These are phyloP conservation scores for Nebria ingens DNA, from an alignment of 1,140 invertebrate species.

Conservation along the genomic window DNA sequence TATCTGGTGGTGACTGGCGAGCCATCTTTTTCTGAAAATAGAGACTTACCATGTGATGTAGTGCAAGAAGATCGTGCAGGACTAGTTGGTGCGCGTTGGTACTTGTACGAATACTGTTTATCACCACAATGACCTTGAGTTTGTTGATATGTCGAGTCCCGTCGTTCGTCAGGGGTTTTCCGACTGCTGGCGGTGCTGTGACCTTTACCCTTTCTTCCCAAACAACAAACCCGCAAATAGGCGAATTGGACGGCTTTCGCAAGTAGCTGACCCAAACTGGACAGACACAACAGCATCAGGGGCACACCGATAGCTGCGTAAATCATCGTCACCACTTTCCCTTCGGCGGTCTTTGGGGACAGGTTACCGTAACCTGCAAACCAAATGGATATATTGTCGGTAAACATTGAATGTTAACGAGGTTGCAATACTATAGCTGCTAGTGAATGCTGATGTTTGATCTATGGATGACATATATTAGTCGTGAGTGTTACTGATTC, in stretches of 20 bases:
- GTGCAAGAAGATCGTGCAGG: slow-evolving; percentile 24
- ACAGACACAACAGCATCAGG: slow-evolving; percentile 75
- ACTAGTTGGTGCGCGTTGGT: slow-evolving; percentile 28
- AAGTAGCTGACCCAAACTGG: slow-evolving; percentile 71
- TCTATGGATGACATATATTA: no score
- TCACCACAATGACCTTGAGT: neutral
- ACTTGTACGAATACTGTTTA: neutral
- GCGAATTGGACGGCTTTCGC: slow-evolving; percentile 60
- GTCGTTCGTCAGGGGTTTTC: slow-evolving; percentile 28
- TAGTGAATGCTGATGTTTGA: no score
- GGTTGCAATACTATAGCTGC: no score
- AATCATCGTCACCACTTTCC: slow-evolving; percentile 75
- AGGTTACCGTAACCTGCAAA: slow-evolving; percentile 67
- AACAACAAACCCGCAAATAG: slow-evolving; percentile 56
- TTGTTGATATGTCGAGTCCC: neutral
- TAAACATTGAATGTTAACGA: no score
- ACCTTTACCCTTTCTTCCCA: slow-evolving; percentile 27
- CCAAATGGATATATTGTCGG: no score
- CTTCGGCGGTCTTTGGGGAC: slow-evolving; percentile 61
- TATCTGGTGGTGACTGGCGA: no score
- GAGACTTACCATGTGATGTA: slow-evolving; percentile 20
- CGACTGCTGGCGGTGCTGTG: slow-evolving; percentile 22
- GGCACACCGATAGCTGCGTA: slow-evolving; percentile 80
- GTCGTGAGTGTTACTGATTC: no score
- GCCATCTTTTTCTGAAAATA: no score